These are phyloP conservation scores for Sphaerophoria taeniata DNA, from an alignment of 2,888 invertebrate species.

Conservation along the genomic window DNA sequence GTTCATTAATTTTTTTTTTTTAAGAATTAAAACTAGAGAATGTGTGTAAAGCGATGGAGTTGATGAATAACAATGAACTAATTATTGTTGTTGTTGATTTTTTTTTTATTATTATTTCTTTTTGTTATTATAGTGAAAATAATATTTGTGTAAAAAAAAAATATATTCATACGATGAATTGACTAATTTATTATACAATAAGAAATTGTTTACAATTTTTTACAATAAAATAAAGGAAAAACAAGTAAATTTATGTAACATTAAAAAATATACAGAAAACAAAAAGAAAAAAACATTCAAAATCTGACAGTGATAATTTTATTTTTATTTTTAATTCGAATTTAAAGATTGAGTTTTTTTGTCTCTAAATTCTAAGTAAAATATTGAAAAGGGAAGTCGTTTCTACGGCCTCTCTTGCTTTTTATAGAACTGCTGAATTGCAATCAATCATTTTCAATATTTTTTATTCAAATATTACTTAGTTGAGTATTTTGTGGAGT, in stretches of 20 bases:
- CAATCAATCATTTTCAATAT: too few relatives aligned
- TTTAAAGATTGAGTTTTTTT: background rate
- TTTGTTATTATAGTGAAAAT: conserved; percentile 14
- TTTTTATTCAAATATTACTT: background rate
- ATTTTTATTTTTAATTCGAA: conserved; percentile 4
- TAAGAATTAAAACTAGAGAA: conserved; percentile 28
- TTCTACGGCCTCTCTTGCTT: background rate
- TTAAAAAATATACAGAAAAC: conserved; percentile 1
- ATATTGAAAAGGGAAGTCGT: conserved; percentile 3
- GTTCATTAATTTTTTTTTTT: conserved; percentile 36
- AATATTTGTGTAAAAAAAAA: conserved; percentile 30
- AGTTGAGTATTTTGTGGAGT: conserved; percentile 11
- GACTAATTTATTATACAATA: conserved; percentile 57
- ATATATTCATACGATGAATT: conserved; percentile 36
- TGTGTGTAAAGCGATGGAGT: conserved; percentile 30
- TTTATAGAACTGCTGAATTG: too few relatives aligned
- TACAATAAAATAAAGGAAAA: conserved; percentile 1
- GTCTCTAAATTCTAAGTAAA: background rate
- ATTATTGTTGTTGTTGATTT: conserved; percentile 15
- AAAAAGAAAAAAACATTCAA: conserved; percentile 14
- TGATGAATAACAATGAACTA: conserved; percentile 6
- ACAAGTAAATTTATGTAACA: conserved; percentile 20
- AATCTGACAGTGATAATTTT: conserved; percentile 30
- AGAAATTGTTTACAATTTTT: conserved; percentile 28
- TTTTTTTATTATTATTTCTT: background rate